Evolutionary conservation across 2,888 invertebrate species (phyloP).

Genomic region (Conomelus anceps): DNA sequence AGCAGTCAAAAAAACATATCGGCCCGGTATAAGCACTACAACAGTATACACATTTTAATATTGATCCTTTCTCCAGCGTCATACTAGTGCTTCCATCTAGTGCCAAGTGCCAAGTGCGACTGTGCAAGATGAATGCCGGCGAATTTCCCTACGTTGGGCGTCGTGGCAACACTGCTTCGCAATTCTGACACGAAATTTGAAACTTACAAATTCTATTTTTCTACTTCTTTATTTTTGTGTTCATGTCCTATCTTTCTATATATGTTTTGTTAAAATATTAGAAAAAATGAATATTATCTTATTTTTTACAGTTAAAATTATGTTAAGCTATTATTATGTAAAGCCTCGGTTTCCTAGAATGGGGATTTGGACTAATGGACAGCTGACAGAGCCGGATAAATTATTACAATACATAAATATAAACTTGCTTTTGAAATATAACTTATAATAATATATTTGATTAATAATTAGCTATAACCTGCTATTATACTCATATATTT

Average conservation of each 20-base stretch:
- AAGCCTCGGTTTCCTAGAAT: no score
- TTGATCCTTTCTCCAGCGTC: neutral
- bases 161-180: neutral
- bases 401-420: no score
- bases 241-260: neutral
- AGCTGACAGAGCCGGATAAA: no score
- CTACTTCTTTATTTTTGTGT: neutral
- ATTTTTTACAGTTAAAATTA: no score
- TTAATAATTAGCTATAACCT: no score
- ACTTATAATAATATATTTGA: no score
- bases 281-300: no score
- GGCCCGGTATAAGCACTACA: neutral
- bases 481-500: no score
- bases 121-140: neutral
- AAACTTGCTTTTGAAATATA: no score
- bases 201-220: neutral
- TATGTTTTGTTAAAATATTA: no score
- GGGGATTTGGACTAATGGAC: no score
- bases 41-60: neutral
- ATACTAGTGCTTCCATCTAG: neutral
- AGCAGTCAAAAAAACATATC: conserved; percentile 1
- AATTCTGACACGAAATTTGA: neutral
- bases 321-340: no score
- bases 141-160: neutral
- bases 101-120: neutral